Conservation (phyloP, 1,140 invertebrate genomes). For the Varroa destructor region DNA sequence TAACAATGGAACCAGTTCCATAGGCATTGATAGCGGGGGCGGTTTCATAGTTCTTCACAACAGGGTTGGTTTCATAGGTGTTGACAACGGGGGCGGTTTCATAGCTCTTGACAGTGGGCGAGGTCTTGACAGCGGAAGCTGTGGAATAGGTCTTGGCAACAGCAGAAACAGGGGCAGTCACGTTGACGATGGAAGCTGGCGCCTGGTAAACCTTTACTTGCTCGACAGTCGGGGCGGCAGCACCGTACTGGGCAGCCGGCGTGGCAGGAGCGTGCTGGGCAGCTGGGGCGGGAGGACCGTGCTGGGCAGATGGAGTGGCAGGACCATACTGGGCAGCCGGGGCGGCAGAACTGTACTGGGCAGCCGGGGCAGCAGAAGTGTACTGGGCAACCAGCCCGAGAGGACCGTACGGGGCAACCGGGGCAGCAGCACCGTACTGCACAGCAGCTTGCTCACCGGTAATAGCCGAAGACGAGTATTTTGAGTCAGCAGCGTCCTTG, state of each 20-base stretch:
- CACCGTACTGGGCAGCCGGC: slow-evolving; percentile 4
- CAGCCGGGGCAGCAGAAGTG: neutral
- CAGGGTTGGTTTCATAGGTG: neutral
- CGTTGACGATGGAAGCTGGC: neutral
- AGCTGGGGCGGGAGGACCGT: neutral
- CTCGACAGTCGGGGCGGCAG: neutral
- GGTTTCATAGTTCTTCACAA: no score
- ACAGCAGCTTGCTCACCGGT: slow-evolving; percentile 13
- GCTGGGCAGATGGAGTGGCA: neutral
- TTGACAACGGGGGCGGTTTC: slow-evolving; percentile 4
- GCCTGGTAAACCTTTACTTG: slow-evolving; percentile 2
- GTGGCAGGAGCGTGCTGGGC: neutral
- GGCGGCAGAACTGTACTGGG: neutral
- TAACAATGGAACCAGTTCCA: no score
- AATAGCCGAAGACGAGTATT: slow-evolving; percentile 31
- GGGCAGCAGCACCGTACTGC: slow-evolving; percentile 8
- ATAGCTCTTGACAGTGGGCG: neutral
- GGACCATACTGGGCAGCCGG: neutral
- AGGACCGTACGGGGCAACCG: neutral
- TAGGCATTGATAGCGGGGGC: no score
- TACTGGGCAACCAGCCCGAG: neutral
- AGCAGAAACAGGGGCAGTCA: no score
- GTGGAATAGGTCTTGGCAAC: neutral
- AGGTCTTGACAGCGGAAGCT: slow-evolving; percentile 3
- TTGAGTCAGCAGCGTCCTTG: slow-evolving; percentile 31